Base-by-base conservation (phyloP, 2,113 vertebrate genomes). In the Ceuthmochares aereus region DNA sequence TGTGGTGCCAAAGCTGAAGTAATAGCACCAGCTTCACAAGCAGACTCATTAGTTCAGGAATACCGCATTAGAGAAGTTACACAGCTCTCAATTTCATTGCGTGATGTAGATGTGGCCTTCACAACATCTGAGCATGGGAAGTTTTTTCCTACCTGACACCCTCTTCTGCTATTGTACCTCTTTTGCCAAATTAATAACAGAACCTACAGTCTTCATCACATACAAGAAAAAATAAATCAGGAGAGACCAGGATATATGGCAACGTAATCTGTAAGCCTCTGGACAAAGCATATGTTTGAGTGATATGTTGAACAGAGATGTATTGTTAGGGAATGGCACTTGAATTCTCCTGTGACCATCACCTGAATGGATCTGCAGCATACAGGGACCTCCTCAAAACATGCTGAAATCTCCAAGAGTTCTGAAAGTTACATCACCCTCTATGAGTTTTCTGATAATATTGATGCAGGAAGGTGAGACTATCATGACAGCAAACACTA, bases 91-190 rank as follows among this genome's bases (percentile, higher is more conserved):
- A 0, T 34, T 78, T 37, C 37, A 8, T 7, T 1, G 1, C 20
- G 45, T 29, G 55, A 11, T 26, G 37, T 29, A 54, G 51, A 21
- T 51, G 37, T 21, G 8, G 30, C 56, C 43, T 89, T 76, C 1
- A 0, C 0, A 1, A 40, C 3, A 5, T 40, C 36, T n/a, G 27
- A 34, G 73, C 17, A 20, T 9, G 56, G 42, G 23, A 56, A 87
- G 21, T 14, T 70, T 40, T 52, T 21, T 56, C 11, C 30, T n/a
- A 47, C 19, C 59, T 92, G 37, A 32, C 29, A 36, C 47, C 56
- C 13, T 67, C 17, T 59, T 55, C 47, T 40, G 42, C 26, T 74
- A 5, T 23, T 12, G 7, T 20, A 42, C 32, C 9, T 72, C 40
- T 55, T 81, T 63, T 3, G 2, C 34, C 42, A 54, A 63, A 6